A percentile compares a stretch with the other conserved stretches of the same genome.
Conservation (phyloP, 2,113 vertebrate species). For the Beaufortia kweichowensis region DNA sequence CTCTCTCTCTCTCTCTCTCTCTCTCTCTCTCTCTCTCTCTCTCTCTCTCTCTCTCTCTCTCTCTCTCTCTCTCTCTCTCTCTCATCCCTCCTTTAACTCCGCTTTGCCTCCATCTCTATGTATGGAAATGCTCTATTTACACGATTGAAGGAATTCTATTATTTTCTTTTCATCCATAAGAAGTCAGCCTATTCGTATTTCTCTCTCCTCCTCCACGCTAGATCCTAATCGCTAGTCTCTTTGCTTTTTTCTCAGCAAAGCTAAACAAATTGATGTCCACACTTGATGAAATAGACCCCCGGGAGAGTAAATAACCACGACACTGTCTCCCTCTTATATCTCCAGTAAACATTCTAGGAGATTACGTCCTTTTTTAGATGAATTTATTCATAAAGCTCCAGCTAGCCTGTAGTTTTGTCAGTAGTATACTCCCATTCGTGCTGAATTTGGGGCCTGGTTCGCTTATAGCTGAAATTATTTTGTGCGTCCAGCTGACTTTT, state of each 20-base stretch:
- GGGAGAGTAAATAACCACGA: constrained; percentile 60
- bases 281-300: constrained; percentile 62
- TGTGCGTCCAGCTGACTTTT: constrained; percentile 28
- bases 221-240: constrained; percentile 61
- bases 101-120: constrained; percentile 67
- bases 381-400: constrained; percentile 54
- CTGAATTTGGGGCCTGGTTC: background rate
- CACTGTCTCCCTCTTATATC: constrained; percentile 58
- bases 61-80: background rate
- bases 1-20: no score
- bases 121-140: constrained; percentile 72
- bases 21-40: background rate
- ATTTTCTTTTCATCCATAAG: constrained; percentile 67
- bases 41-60: background rate
- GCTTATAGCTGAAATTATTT: background rate
- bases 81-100: constrained; percentile 31
- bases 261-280: constrained; percentile 69
- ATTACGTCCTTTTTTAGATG: constrained; percentile 39
- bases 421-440: background rate
- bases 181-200: constrained; percentile 51
- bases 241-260: constrained; percentile 51
- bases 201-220: constrained; percentile 38
- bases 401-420: background rate
- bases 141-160: constrained; percentile 61
- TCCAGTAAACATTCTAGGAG: constrained; percentile 47